These are phyloP conservation scores for Watersipora subatra DNA, from an alignment of 1,140 invertebrate genomes.

Conservation along the genomic window DNA sequence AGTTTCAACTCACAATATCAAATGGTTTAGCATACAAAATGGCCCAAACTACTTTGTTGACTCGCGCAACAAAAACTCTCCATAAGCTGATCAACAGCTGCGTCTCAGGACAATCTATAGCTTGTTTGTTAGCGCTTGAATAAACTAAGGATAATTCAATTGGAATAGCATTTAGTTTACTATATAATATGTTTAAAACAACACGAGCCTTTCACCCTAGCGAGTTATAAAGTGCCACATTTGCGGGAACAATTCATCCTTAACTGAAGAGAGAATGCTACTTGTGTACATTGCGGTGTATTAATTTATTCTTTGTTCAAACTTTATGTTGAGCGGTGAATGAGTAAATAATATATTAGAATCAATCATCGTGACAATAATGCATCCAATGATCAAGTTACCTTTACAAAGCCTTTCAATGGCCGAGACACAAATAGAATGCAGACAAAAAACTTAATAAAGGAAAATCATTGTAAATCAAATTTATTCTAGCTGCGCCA, in stretches of 20 bases:
- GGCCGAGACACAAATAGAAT: not conserved
- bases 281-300: not conserved
- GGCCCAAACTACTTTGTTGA: too few species aligned
- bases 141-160: too few species aligned
- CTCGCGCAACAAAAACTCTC: too few species aligned
- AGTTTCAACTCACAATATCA: too few species aligned
- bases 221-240: not conserved
- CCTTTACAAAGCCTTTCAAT: not conserved
- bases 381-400: not conserved
- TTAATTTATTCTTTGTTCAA: not conserved
- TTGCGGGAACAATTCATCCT: not conserved
- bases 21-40: too few species aligned
- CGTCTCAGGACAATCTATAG: too few species aligned
- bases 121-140: too few species aligned
- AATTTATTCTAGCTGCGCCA: not conserved
- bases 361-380: not conserved
- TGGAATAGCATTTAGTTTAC: too few species aligned
- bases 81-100: too few species aligned
- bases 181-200: not conserved
- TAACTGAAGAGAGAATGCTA: not conserved
- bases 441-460: not conserved
- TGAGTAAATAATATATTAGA: not conserved
- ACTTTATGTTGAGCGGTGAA: not conserved
- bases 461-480: not conserved
- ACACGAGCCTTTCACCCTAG: not conserved